Evolutionary conservation across 2,797 vertebrate species (phyloP).

Genomic region (Coccyzus lansbergi): DNA sequence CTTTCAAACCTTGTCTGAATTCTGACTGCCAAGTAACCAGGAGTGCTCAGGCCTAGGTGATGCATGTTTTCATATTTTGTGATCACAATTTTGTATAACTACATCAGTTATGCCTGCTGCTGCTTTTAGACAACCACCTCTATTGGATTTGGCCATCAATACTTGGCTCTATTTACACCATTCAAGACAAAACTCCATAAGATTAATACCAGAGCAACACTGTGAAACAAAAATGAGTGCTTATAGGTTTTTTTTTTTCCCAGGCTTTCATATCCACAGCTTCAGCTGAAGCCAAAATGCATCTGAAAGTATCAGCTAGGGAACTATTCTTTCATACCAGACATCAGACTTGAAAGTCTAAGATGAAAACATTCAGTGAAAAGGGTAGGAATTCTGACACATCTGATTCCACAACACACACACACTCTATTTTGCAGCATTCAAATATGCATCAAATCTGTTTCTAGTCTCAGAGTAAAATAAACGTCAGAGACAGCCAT

Average conservation of each 20-base stretch:
- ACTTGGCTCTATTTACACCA: background rate
- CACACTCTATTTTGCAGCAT: background rate
- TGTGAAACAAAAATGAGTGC: background rate
- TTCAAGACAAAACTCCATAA: background rate
- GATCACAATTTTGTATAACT: background rate
- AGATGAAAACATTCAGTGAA: background rate
- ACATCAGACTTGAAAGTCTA: background rate
- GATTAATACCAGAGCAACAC: background rate
- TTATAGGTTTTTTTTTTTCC: background rate
- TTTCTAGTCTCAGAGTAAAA: background rate
- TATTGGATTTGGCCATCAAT: background rate
- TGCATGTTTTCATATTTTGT: rapidly evolving
- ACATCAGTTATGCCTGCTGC: background rate
- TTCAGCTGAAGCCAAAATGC: background rate
- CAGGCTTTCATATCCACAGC: background rate
- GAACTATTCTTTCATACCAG: background rate
- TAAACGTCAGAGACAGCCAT: background rate
- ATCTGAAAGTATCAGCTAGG: background rate
- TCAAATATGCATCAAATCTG: background rate
- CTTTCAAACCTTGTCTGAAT: background rate
- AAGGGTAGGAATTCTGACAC: background rate
- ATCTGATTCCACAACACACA: rapidly evolving
- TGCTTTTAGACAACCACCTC: background rate
- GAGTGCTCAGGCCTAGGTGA: background rate
- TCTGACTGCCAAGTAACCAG: background rate